These are phyloP conservation scores for Chionoecetes opilio DNA, from an alignment of 1,140 invertebrate genomes.

Conservation along the genomic window DNA sequence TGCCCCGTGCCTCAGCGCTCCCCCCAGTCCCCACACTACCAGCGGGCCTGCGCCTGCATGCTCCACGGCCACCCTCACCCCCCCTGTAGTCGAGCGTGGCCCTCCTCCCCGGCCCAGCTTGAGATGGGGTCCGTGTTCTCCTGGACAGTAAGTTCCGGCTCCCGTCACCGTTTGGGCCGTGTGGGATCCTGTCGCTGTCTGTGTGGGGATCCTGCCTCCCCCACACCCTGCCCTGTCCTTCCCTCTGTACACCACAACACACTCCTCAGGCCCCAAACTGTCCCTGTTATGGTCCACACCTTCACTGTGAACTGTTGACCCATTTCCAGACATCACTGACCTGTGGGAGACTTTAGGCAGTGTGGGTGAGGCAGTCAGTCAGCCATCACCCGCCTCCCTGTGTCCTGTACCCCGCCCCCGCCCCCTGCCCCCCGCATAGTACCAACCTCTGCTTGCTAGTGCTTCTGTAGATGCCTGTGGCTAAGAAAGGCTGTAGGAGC, in stretches of 20 bases:
- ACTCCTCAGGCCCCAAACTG: neutral
- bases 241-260: slow-evolving; percentile 34
- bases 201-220: slow-evolving; percentile 71
- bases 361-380: neutral
- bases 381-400: neutral
- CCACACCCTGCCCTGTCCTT: slow-evolving; percentile 73
- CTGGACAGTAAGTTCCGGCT: slow-evolving; percentile 79
- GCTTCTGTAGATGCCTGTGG: slow-evolving; percentile 64
- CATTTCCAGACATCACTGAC: too few relatives aligned
- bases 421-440: neutral
- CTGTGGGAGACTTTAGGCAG: too few relatives aligned
- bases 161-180: slow-evolving; percentile 67
- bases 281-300: neutral
- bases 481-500: slow-evolving; percentile 51
- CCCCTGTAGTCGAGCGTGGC: slow-evolving; percentile 68
- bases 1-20: slow-evolving; percentile 40
- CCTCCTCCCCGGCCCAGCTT: slow-evolving; percentile 71
- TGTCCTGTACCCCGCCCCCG: neutral
- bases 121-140: slow-evolving; percentile 70
- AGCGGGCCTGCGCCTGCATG: slow-evolving; percentile 70
- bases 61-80: slow-evolving; percentile 64
- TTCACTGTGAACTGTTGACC: neutral
- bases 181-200: slow-evolving; percentile 71
- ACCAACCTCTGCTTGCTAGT: slow-evolving; percentile 54
- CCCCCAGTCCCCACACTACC: slow-evolving; percentile 51